phyloP scores from a whole-genome alignment of 2,797 vertebrate species.

The Hyperoplus immaculatus region DNA sequence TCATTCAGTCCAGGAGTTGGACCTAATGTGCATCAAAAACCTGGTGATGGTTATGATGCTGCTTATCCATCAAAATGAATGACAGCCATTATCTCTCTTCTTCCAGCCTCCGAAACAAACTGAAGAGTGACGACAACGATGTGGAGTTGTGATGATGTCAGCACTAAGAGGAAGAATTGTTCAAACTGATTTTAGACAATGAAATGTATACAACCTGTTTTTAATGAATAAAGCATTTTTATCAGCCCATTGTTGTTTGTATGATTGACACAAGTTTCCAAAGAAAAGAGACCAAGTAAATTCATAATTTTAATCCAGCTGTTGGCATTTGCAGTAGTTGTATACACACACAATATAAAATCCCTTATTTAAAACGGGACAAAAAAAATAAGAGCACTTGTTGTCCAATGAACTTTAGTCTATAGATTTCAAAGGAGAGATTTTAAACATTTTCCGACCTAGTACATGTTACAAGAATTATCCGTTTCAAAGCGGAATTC shows the following conservation, averaged over 20 bases:
- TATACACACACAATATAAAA: constrained; percentile 82
- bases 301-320: constrained; percentile 84
- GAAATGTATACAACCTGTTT: not conserved
- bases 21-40: not conserved
- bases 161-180: constrained; percentile 31
- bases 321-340: constrained; percentile 82
- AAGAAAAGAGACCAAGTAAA: constrained; percentile 51
- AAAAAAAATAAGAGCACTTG: constrained; percentile 79
- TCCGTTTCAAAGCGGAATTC: constrained; percentile 52
- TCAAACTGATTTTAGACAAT: not conserved
- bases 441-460: constrained; percentile 50
- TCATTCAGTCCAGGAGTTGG: not conserved
- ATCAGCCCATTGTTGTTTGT: not conserved
- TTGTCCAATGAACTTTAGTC: constrained; percentile 55
- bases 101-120: constrained; percentile 77
- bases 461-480: constrained; percentile 45
- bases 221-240: constrained; percentile 57
- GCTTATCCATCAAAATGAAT: not conserved
- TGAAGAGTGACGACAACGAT: constrained; percentile 64
- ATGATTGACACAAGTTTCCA: not conserved
- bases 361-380: constrained; percentile 77
- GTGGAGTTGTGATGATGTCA: constrained; percentile 65
- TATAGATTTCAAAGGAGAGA: constrained; percentile 45
- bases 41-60: not conserved
- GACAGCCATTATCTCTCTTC: not conserved